phyloP scores from a whole-genome alignment of 2,888 invertebrate genomes.

The Cybosia mesomella region DNA sequence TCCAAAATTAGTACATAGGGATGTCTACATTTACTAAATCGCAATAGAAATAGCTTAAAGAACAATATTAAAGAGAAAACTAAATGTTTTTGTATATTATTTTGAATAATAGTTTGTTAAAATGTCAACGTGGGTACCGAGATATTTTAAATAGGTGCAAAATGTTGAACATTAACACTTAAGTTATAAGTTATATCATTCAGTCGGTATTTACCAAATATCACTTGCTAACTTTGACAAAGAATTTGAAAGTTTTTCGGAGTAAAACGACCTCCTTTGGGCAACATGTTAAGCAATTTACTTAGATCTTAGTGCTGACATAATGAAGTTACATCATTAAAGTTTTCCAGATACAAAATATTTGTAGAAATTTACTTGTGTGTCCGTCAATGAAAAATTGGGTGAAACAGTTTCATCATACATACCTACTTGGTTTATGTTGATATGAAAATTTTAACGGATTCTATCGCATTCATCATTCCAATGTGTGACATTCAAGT shows the following conservation, averaged over 20 bases:
- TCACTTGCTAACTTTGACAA: slow-evolving; percentile 1
- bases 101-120: too few species aligned
- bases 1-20: too few species aligned
- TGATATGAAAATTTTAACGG: not conserved
- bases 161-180: not conserved
- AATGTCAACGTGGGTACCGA: too few species aligned
- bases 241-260: slow-evolving; percentile 9
- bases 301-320: slow-evolving; percentile 7
- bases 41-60: not conserved
- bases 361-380: not conserved
- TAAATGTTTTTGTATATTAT: too few species aligned
- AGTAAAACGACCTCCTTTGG: slow-evolving; percentile 10
- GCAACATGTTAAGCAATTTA: slow-evolving; percentile 12
- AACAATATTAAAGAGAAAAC: not conserved
- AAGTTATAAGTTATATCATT: slow-evolving; percentile 42
- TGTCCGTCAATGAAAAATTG: not conserved
- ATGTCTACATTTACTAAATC: too few species aligned
- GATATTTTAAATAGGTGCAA: not conserved
- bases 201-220: not conserved
- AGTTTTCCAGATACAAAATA: not conserved
- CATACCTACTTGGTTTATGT: not conserved
- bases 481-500: too few species aligned
- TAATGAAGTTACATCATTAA: slow-evolving; percentile 5
- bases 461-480: too few species aligned
- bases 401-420: not conserved